These are phyloP conservation scores for Bubalus kerabau DNA, from an alignment of 2,113 vertebrate species.

Conservation along the genomic window DNA sequence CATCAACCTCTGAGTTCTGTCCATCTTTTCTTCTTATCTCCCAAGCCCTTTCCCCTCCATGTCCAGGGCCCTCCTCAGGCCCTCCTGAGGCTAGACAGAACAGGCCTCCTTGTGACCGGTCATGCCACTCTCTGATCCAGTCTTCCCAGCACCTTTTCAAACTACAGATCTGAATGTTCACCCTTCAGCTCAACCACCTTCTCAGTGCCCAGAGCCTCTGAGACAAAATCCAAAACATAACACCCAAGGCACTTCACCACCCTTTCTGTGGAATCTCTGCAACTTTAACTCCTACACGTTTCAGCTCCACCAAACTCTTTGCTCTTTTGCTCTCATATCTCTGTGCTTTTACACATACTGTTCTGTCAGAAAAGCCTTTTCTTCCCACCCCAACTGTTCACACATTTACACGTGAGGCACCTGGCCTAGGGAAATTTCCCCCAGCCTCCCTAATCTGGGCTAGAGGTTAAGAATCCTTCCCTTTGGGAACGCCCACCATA, in stretches of 20 bases:
- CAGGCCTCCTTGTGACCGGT: neutral
- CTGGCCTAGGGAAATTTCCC: neutral
- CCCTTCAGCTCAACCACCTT: neutral
- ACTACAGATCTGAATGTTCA: neutral
- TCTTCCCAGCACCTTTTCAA: neutral
- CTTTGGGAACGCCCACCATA: neutral
- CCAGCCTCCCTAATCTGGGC: neutral
- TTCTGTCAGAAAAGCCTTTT: neutral
- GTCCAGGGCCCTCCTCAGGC: neutral
- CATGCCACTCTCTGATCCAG: neutral
- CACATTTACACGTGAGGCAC: neutral
- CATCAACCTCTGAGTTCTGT: neutral
- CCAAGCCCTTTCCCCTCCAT: neutral
- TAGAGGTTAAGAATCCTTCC: neutral
- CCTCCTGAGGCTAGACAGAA: neutral
- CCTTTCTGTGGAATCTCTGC: neutral
- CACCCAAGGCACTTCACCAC: neutral
- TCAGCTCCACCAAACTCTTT: neutral
- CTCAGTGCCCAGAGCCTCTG: neutral
- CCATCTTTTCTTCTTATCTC: neutral
- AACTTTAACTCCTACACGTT: neutral
- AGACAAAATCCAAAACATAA: conserved; percentile 6
- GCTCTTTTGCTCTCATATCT: neutral
- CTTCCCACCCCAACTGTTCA: neutral
- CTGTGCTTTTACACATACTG: neutral